Conservation (phyloP, 2,888 invertebrate species). For the Eupithecia vulgata region DNA sequence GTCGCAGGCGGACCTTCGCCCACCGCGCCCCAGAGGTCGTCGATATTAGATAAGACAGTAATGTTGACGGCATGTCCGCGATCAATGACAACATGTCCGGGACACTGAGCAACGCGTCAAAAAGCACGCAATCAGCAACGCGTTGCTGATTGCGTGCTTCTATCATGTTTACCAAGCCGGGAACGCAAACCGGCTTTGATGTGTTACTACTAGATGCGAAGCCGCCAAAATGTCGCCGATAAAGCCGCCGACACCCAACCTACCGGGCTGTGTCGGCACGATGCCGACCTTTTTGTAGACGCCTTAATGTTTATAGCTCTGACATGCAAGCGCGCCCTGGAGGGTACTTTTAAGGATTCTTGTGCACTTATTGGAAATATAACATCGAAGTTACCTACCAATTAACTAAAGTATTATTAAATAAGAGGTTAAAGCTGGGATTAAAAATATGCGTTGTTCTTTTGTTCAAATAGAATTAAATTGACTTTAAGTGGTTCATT, state of each 20-base stretch:
- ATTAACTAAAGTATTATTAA: background rate
- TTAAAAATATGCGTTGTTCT: background rate
- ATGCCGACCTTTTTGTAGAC: background rate
- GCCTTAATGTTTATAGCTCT: slow-evolving; percentile 51
- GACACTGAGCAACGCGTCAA: background rate
- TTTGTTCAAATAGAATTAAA: background rate
- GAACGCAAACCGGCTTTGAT: background rate
- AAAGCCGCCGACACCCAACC: background rate
- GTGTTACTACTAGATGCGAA: background rate
- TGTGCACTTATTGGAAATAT: slow-evolving; percentile 10
- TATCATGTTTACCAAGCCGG: background rate
- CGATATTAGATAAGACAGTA: too few relatives aligned
- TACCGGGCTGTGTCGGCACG: background rate
- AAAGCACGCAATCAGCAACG: too few relatives aligned
- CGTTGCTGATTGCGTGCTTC: background rate
- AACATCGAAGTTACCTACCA: background rate
- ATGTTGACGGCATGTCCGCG: background rate
- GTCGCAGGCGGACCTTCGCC: too few relatives aligned
- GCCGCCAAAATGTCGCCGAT: background rate
- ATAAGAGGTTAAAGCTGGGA: background rate
- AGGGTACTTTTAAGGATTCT: slow-evolving; percentile 34
- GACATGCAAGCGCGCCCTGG: slow-evolving; percentile 50
- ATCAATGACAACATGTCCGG: background rate
- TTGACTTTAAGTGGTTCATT: background rate
- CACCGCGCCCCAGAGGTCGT: too few relatives aligned